Base-by-base conservation (phyloP, 2,797 vertebrate genomes). In the Semotilus atromaculatus region DNA sequence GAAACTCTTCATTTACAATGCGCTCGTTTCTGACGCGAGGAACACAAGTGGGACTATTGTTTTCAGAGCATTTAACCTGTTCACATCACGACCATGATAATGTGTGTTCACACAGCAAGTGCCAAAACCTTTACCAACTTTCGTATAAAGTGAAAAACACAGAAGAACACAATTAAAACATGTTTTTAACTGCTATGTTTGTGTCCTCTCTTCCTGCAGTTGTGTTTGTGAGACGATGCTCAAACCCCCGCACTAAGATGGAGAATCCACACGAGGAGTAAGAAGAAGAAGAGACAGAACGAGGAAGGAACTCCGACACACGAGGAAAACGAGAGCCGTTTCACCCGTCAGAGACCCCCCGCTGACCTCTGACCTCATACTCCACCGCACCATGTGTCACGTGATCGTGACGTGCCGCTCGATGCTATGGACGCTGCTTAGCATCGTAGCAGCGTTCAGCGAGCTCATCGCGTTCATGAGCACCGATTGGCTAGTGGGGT, bases 351-450 rank as follows among this genome's bases (percentile, higher is more conserved):
- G 19, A 16, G 16, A 74, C 64, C 55, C 6, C 67, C 21, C 43
- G 4, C 43, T 60, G 43, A 31, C 74, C 60, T 74, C n/a, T 55
- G 60, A 34, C 70, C 29, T 14, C n/a, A 76, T 48, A 4, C 45
- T 51, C 55, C 19, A 29, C 40, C 36, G 43, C 95, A 96, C 94
- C 95, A 99, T 99, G 98, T 99, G 98, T 97, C 98, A 99, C 95
- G 98, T 99, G 91, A 99, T 99, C 89, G 98, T 99, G 91, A 99
- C 98, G 4, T 99, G 98, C 90, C 97, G 98, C 90, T 99, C 98
- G 1, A 99, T 99, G 98, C 96, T 99, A 21, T 99, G 98, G 98
- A 99, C 98, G 38, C 96, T 99, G 86, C 95, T 99, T 91, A 99
- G 98, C 79, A 99, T 99, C 1, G 96, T 97, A 62, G 97, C 97